Evolutionary conservation across 1,140 invertebrate species (phyloP), one percentile per base, ranked within the genome.

Genomic region (Hycleus cichorii): DNA sequence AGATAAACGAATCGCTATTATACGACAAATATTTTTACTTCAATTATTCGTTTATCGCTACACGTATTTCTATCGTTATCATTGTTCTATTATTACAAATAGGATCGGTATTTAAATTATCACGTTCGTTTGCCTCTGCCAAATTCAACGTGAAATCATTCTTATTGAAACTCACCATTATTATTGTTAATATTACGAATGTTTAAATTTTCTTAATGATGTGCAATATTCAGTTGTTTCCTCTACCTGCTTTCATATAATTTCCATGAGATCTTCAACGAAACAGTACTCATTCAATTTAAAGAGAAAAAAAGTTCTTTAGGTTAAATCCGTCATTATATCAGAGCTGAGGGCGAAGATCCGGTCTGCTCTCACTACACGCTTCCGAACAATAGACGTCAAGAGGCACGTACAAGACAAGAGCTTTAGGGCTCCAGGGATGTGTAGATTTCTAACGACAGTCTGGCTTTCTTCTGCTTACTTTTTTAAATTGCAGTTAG

Each of bases 331-430:
- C 66, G 58, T 69, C 66, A 68, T 69, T 69, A 69, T 68, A 68
- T 63, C 61, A 57, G 50, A 49, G 64, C 67, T 64, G 58, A 67
- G 65, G 65, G 67, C 66, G 61, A 67, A 69, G 60, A 68, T 66
- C 66, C 64, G 60, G 58, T 48, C 58, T 61, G 65, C 58, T 58
- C 59, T 67, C 65, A 49, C 63, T 64, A 62, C 65, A 69, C 64
- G 67, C 67, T 67, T 64, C 62, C 62, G 65, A 69, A 69, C 68
- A 69, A 69, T 69, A 67, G 66, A 67, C 64, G 66, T 69, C 64
- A 68, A 69, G 68, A 68, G 68, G 68, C 64, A 67, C 58, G 68
- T 68, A 68, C 46, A 62, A 67, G 64, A 65, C 63, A 66, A 69
- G 63, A 62, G 64, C 62, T 59, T 51, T 44, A 58, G 64, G 61